These are phyloP conservation scores for Athalia cordata DNA, from an alignment of 2,888 invertebrate genomes.

Conservation along the genomic window DNA sequence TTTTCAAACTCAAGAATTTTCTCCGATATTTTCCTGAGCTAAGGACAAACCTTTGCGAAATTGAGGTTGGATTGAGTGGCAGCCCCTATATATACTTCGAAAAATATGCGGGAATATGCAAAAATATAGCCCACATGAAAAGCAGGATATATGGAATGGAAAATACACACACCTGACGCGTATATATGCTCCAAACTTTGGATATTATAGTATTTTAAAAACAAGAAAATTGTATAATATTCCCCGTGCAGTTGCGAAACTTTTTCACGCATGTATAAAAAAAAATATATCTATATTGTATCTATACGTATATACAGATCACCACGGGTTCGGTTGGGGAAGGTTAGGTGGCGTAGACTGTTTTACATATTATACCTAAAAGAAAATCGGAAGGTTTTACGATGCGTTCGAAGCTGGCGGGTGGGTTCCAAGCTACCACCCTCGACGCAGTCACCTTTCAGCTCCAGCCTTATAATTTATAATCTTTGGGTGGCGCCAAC, in stretches of 20 bases:
- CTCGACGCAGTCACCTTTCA: constrained; percentile 8
- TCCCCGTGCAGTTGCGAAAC: neutral
- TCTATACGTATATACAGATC: neutral
- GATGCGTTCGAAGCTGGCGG: constrained; percentile 28
- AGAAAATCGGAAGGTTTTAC: constrained; percentile 20
- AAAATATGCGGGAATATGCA: constrained; percentile 10
- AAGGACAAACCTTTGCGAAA: constrained; percentile 28
- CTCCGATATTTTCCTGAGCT: neutral
- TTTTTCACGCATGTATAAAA: neutral
- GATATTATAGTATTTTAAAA: neutral
- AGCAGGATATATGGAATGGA: neutral
- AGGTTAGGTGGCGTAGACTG: neutral
- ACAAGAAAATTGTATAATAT: neutral
- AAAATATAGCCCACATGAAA: neutral
- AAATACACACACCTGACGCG: constrained; percentile 12
- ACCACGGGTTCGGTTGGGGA: constrained; percentile 16
- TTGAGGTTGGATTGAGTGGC: constrained; percentile 37
- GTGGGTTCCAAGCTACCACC: constrained; percentile 16
- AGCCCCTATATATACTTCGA: neutral
- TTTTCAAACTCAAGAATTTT: constrained; percentile 4
- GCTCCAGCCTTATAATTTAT: constrained; percentile 35
- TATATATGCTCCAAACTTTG: neutral
- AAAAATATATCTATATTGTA: neutral
- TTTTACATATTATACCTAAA: constrained; percentile 9
- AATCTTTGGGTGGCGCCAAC: constrained; percentile 23